Percentiles rank a stretch among this genome's conserved stretches.
phyloP scores from a whole-genome alignment of 2,888 invertebrate species.

The Cephus pulcher region DNA sequence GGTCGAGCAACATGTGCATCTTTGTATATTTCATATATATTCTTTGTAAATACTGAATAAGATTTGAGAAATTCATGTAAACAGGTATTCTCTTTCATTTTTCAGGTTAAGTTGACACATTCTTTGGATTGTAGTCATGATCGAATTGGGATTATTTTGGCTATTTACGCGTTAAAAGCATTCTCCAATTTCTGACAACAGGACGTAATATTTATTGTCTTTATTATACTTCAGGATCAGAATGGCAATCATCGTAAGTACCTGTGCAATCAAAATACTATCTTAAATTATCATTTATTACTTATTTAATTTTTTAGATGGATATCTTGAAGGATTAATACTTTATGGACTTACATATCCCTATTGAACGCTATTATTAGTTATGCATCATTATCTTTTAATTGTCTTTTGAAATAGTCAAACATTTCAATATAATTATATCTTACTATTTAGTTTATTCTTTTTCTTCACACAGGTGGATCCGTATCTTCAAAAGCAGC shows the following conservation, averaged over 20 bases:
- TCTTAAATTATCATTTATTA: neutral
- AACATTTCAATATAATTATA: neutral
- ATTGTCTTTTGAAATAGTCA: neutral
- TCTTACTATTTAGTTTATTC: neutral
- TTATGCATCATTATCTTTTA: neutral
- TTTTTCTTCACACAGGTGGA: neutral
- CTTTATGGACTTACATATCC: neutral
- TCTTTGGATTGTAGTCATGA: neutral
- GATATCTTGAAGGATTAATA: neutral
- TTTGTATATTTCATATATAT: neutral
- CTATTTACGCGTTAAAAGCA: neutral
- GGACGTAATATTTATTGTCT: neutral
- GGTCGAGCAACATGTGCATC: neutral
- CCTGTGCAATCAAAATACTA: neutral
- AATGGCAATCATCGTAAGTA: neutral
- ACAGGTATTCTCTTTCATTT: neutral
- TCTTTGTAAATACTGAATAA: neutral
- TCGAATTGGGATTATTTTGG: neutral
- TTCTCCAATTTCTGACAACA: neutral
- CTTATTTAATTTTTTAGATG: neutral
- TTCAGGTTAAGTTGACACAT: neutral
- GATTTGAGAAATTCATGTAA: neutral
- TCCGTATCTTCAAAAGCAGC: neutral
- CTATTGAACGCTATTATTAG: neutral
- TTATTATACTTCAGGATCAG: neutral